Evolutionary conservation across 2,888 invertebrate genomes (phyloP), one percentile per base, ranked within the genome.

Genomic region (Metellina segmentata): DNA sequence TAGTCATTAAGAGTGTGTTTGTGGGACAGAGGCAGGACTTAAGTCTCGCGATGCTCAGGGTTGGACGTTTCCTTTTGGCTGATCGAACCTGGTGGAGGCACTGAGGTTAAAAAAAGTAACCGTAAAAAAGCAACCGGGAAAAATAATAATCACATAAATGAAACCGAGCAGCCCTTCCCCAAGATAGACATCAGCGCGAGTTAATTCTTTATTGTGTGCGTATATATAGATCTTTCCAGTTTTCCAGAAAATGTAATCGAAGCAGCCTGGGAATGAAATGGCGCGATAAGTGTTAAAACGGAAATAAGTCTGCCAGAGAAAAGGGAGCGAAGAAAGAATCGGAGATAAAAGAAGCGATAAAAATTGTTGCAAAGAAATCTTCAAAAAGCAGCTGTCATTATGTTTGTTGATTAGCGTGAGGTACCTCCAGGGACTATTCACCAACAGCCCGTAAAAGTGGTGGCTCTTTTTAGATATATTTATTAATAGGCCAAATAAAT

Each of bases 341-440:
- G 61, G 75, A 86, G 78, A 78, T 86, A 78, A 78, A 78, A 78
- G 77, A 86, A 75, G 85, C 70, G 70, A 86, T 77, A 86, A 86
- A 86, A 75, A 78, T 51, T 70, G 51, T 9, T 78, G 52, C 70
- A 78, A 86, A 86, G 86, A 86, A 86, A 86, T 86, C 86, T 86
- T 86, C 78, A 70, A 86, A 77, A 70, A 78, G 78, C 78, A 78
- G 70, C 78, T 86, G 86, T 86, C 86, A 86, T 86, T 86, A 86
- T 86, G 51, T 86, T 86, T 86, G 86, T 86, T 86, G 70, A 78
- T 86, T 86, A 86, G 51, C 70, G 51, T 52, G 16, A 49, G 70
- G 70, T 19, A 78, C 61, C 86, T 77, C 75, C 20, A 51, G 78
- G 34, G 70, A 49, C 70, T 20, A 53, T 85, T 85, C 75, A 75